Percentiles rank a stretch among this genome's conserved stretches.
These are phyloP conservation scores for Anniella stebbinsi DNA, from an alignment of 2,797 vertebrate genomes.

Conservation along the genomic window DNA sequence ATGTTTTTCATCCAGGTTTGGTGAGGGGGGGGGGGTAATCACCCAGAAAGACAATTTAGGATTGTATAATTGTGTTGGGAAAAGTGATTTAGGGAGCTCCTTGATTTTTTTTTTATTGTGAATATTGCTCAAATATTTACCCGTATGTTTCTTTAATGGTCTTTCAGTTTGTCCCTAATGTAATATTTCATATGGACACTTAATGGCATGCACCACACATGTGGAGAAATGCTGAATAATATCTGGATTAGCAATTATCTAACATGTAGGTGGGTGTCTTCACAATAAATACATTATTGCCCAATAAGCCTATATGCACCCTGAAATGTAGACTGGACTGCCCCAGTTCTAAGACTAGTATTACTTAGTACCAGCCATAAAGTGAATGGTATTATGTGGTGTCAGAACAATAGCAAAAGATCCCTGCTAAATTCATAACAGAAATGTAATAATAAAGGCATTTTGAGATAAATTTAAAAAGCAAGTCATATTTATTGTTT, in stretches of 20 bases:
- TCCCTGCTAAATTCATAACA: slow-evolving; percentile 19
- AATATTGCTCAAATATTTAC: too few relatives aligned
- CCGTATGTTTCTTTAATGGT: too few relatives aligned
- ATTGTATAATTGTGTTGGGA: too few relatives aligned
- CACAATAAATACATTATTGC: neutral
- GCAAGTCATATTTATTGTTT: neutral
- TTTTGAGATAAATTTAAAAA: neutral
- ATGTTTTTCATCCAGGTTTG: too few relatives aligned
- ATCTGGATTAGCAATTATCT: neutral
- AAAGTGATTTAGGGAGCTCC: too few relatives aligned
- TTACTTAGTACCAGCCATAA: neutral
- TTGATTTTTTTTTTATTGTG: too few relatives aligned
- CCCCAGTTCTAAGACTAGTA: neutral
- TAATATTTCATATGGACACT: too few relatives aligned
- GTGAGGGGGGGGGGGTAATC: too few relatives aligned
- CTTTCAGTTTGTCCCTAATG: too few relatives aligned
- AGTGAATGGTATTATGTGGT: slow-evolving; percentile 39
- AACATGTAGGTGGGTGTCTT: neutral
- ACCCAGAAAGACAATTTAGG: too few relatives aligned
- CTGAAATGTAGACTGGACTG: neutral
- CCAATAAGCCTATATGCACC: neutral
- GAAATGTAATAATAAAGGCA: neutral
- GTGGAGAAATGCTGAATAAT: too few relatives aligned
- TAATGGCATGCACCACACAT: too few relatives aligned
- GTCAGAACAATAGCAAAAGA: slow-evolving; percentile 41